Evolutionary conservation across 2,113 vertebrate genomes (phyloP).

Genomic region (Protobothrops mucrosquamatus): DNA sequence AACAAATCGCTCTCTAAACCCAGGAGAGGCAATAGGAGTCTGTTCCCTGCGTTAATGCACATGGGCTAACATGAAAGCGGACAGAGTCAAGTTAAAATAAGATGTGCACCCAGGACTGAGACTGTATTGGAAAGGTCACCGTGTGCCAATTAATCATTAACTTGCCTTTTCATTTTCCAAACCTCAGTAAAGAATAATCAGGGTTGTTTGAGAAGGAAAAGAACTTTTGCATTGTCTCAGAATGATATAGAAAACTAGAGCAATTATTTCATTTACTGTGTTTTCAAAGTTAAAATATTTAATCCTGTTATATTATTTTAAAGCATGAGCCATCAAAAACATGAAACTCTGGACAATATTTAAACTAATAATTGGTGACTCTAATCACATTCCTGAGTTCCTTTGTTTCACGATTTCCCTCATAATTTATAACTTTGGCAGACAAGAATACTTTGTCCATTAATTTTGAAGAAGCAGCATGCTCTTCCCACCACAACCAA

Average conservation of each 20-base stretch:
- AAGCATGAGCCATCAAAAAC: slow-evolving; percentile 29
- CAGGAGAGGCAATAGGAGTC: slow-evolving; percentile 69
- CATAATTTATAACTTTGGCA: slow-evolving; percentile 12
- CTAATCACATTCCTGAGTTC: background rate
- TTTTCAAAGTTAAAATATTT: slow-evolving; percentile 30
- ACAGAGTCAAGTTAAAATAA: slow-evolving; percentile 54
- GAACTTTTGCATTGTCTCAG: slow-evolving; percentile 28
- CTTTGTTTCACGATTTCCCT: background rate
- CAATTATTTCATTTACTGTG: slow-evolving; percentile 16
- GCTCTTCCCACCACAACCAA: slow-evolving; percentile 17
- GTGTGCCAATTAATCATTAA: slow-evolving; percentile 87
- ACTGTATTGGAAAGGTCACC: slow-evolving; percentile 77
- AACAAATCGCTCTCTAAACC: slow-evolving; percentile 70
- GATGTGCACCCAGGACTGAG: slow-evolving; percentile 44
- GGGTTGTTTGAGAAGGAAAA: slow-evolving; percentile 44
- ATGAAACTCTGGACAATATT: slow-evolving; percentile 16
- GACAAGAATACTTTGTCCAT: slow-evolving; percentile 20
- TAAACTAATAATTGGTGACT: slow-evolving; percentile 18
- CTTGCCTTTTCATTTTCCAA: slow-evolving; percentile 73
- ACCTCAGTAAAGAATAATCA: slow-evolving; percentile 73
- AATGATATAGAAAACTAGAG: slow-evolving; percentile 36
- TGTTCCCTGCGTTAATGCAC: slow-evolving; percentile 75
- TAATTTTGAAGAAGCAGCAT: slow-evolving; percentile 24
- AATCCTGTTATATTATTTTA: background rate
- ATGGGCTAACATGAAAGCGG: slow-evolving; percentile 74